These are phyloP conservation scores for Tricholauxania praeusta DNA, from an alignment of 2,888 invertebrate genomes.

Conservation along the genomic window DNA sequence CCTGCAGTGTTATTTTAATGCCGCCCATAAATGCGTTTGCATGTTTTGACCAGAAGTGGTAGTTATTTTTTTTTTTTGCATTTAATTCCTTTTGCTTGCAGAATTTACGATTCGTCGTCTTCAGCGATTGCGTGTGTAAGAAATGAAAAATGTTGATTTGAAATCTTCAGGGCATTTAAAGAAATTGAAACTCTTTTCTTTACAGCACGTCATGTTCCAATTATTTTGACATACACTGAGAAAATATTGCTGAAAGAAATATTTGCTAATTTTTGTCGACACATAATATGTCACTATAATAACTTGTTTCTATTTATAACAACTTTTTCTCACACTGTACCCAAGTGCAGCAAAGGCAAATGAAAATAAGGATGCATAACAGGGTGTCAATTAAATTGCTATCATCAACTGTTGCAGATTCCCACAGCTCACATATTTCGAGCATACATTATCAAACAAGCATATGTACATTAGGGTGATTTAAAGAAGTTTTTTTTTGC, in stretches of 20 bases:
- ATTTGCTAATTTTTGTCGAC: too few species aligned
- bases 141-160: conserved; percentile 29
- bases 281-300: too few species aligned
- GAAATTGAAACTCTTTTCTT: conserved; percentile 18
- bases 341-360: not conserved
- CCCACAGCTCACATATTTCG: not conserved
- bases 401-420: conserved; percentile 26
- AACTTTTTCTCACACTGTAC: too few species aligned
- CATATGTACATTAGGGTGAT: too few species aligned
- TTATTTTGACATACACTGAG: too few species aligned
- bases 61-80: not conserved
- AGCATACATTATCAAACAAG: conserved; percentile 9
- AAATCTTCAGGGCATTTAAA: conserved; percentile 21
- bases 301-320: too few species aligned
- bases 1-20: too few species aligned
- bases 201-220: too few species aligned
- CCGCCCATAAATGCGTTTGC: conserved; percentile 19
- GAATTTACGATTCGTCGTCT: conserved; percentile 3
- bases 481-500: too few species aligned
- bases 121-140: not conserved
- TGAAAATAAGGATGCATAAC: too few species aligned
- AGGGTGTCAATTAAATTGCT: conserved; percentile 40
- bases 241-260: too few species aligned
- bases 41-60: not conserved
- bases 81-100: not conserved